Conservation (phyloP, 2,113 vertebrate species). For the Oreotrochilus melanogaster region DNA sequence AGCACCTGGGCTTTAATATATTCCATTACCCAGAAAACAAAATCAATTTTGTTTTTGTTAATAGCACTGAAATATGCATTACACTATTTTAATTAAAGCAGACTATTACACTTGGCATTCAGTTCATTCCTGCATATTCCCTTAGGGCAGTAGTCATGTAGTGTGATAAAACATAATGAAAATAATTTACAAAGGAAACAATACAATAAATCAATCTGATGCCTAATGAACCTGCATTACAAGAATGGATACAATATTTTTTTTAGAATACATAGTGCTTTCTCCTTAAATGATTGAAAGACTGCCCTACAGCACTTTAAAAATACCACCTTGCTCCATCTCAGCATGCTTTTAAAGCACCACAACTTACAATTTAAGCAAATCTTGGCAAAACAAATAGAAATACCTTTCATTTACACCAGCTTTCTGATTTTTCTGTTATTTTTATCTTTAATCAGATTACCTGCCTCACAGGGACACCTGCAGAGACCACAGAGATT, state of each 20-base stretch:
- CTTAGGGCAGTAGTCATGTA: slow-evolving; percentile 73
- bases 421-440: neutral
- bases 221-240: slow-evolving; percentile 71
- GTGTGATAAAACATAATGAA: slow-evolving; percentile 79
- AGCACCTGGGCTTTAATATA: slow-evolving; percentile 67
- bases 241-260: slow-evolving; percentile 40
- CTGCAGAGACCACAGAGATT: neutral
- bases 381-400: slow-evolving; percentile 19
- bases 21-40: slow-evolving; percentile 79
- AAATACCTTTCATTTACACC: neutral
- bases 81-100: slow-evolving; percentile 82
- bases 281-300: slow-evolving; percentile 45
- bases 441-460: neutral
- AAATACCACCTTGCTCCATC: slow-evolving; percentile 10
- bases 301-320: slow-evolving; percentile 36
- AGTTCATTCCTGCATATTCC: slow-evolving; percentile 71
- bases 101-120: slow-evolving; percentile 75
- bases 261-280: slow-evolving; percentile 11
- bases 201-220: slow-evolving; percentile 77
- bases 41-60: slow-evolving; percentile 81
- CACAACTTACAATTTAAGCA: neutral
- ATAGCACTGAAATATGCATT: slow-evolving; percentile 76
- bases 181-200: slow-evolving; percentile 78
- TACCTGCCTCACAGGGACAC: neutral
- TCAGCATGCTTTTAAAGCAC: slow-evolving; percentile 7